A percentile compares a stretch with the other conserved stretches of the same genome.
These are phyloP conservation scores for Graptemys geographica DNA, from an alignment of 2,797 vertebrate genomes.

Conservation along the genomic window DNA sequence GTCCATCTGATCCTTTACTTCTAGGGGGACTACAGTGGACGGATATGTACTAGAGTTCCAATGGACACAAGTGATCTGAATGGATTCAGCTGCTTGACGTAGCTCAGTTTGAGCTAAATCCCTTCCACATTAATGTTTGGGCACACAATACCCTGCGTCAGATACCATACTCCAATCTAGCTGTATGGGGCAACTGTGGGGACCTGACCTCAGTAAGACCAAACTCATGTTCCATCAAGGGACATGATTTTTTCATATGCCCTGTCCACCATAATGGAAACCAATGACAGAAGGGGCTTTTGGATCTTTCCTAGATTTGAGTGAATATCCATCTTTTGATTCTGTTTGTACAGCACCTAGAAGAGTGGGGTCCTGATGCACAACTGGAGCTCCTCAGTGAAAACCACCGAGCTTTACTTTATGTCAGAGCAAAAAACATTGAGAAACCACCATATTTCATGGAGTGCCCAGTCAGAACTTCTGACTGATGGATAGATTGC, in stretches of 20 bases:
- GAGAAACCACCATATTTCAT: neutral
- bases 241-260: neutral
- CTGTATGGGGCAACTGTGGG: neutral
- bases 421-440: neutral
- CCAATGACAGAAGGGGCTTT: neutral
- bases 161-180: neutral
- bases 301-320: neutral
- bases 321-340: neutral
- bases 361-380: too few species aligned
- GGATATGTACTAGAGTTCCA: neutral
- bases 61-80: accelerated
- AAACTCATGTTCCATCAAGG: neutral
- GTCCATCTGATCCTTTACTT: neutral
- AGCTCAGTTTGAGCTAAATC: neutral
- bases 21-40: neutral
- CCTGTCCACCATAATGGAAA: neutral
- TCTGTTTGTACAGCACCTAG: neutral
- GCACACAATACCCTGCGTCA: neutral
- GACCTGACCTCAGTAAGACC: neutral
- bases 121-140: neutral
- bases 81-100: neutral
- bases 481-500: neutral
- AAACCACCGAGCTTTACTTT: neutral
- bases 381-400: neutral
- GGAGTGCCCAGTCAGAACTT: neutral